Conservation (phyloP, 1,140 invertebrate species). For the Drosophila kanapiae region DNA sequence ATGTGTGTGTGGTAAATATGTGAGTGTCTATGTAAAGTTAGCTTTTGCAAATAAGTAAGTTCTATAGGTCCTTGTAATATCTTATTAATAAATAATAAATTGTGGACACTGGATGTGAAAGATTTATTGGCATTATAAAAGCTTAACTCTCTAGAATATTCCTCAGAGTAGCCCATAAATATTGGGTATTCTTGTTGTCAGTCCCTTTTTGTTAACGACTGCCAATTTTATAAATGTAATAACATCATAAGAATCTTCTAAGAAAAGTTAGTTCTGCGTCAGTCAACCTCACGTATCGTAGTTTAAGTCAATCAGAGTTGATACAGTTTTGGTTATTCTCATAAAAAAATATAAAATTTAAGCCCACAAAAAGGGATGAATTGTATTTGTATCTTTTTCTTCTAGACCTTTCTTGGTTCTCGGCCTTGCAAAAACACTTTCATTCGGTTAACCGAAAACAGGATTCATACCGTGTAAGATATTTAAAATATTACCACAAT, state of each 20-base stretch:
- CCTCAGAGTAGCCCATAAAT: no score
- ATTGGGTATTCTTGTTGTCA: no score
- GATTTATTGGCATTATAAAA: background rate
- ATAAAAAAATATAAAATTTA: no score
- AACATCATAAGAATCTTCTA: background rate
- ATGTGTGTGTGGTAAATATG: constrained; percentile 18
- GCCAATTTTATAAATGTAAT: background rate
- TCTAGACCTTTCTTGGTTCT: background rate
- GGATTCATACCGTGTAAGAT: constrained; percentile 10
- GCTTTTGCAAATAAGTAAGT: constrained; percentile 3
- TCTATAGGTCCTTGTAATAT: background rate
- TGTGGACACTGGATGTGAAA: no score
- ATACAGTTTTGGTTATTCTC: no score
- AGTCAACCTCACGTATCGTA: no score
- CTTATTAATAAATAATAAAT: no score
- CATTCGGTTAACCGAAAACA: constrained; percentile 29
- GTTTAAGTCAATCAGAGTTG: no score
- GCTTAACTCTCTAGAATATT: background rate
- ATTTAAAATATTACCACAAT: constrained; percentile 66
- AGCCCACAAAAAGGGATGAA: no score
- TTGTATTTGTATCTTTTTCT: no score
- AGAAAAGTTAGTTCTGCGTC: background rate
- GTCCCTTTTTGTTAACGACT: no score
- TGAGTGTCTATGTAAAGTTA: constrained; percentile 10
- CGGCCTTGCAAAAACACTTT: constrained; percentile 4